These are phyloP conservation scores for Caenorhabditis drosophilae DNA, from an alignment of 2,888 invertebrate species.

Conservation along the genomic window DNA sequence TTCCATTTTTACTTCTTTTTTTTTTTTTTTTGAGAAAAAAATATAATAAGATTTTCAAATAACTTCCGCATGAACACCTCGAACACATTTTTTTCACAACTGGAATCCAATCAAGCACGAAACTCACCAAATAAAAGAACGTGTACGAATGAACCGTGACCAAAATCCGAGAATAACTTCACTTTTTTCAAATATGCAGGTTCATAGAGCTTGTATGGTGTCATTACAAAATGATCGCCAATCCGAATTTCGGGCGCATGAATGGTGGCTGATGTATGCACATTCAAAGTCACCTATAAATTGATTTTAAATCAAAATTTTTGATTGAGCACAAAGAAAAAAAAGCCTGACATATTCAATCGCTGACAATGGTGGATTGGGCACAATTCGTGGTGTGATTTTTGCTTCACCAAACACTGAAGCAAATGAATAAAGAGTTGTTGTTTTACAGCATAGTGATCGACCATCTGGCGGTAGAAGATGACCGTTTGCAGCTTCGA, in stretches of 20 bases:
- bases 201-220: constrained; percentile 55
- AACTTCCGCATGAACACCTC: too few species aligned
- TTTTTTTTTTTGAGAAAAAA: too few species aligned
- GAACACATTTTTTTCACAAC: too few species aligned
- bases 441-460: constrained; percentile 59
- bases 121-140: constrained; percentile 55
- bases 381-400: constrained; percentile 53
- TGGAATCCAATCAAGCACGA: too few species aligned
- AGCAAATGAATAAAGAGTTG: constrained; percentile 58
- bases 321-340: too few species aligned
- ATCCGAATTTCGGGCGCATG: constrained; percentile 60
- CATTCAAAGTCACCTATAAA: constrained; percentile 55
- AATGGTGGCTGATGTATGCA: constrained; percentile 56
- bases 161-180: constrained; percentile 51
- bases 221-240: constrained; percentile 57
- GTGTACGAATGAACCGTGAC: constrained; percentile 56
- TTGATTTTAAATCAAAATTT: too few species aligned
- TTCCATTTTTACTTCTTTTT: too few species aligned
- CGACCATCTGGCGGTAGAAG: constrained; percentile 50
- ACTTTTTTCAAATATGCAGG: constrained; percentile 57
- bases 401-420: constrained; percentile 54
- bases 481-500: constrained; percentile 58
- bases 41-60: too few species aligned
- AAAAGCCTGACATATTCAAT: constrained; percentile 43
- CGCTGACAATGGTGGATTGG: constrained; percentile 56